A percentile compares a stretch with the other conserved stretches of the same genome.
phyloP scores from a whole-genome alignment of 2,113 vertebrate species.

The Dasyurus viverrinus region DNA sequence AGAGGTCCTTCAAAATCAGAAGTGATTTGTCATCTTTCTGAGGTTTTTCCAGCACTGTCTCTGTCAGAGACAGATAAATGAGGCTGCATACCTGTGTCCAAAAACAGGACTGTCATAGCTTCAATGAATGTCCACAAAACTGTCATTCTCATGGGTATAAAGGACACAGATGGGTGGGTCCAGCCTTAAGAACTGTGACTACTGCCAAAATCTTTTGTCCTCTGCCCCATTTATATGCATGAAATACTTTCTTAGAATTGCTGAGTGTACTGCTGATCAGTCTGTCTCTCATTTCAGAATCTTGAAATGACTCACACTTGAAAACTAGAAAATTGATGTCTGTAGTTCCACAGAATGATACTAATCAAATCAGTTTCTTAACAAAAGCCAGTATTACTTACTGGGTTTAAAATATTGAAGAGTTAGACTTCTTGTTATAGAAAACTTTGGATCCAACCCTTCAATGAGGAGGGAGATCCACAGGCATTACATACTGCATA shows the following conservation, averaged over 20 bases:
- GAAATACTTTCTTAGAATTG: constrained; percentile 75
- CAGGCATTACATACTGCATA: rapidly evolving
- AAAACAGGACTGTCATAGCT: constrained; percentile 33
- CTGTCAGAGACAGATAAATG: constrained; percentile 78
- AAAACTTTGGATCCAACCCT: constrained; percentile 28
- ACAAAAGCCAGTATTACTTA: constrained; percentile 55
- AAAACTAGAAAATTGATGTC: constrained; percentile 52
- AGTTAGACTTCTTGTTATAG: constrained; percentile 40
- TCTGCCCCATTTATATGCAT: constrained; percentile 62
- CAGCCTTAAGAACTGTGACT: constrained; percentile 50
- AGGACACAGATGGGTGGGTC: constrained; percentile 26
- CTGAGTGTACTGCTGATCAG: constrained; percentile 51
- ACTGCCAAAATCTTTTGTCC: constrained; percentile 67
- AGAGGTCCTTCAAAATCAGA: constrained; percentile 74
- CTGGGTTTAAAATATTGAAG: constrained; percentile 55
- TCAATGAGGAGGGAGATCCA: not conserved
- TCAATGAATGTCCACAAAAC: not conserved
- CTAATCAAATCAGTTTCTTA: constrained; percentile 62
- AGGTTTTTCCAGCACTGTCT: constrained; percentile 67
- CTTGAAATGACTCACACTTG: constrained; percentile 77
- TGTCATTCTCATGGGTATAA: not conserved
- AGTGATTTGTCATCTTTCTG: constrained; percentile 76
- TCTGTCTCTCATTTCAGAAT: constrained; percentile 67
- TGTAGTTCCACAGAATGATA: constrained; percentile 56
- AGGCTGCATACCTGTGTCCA: constrained; percentile 61